A percentile compares a stretch with the other conserved stretches of the same genome.
These are phyloP conservation scores for Amphiprion percula DNA, from an alignment of 2,113 vertebrate genomes.

Conservation along the genomic window DNA sequence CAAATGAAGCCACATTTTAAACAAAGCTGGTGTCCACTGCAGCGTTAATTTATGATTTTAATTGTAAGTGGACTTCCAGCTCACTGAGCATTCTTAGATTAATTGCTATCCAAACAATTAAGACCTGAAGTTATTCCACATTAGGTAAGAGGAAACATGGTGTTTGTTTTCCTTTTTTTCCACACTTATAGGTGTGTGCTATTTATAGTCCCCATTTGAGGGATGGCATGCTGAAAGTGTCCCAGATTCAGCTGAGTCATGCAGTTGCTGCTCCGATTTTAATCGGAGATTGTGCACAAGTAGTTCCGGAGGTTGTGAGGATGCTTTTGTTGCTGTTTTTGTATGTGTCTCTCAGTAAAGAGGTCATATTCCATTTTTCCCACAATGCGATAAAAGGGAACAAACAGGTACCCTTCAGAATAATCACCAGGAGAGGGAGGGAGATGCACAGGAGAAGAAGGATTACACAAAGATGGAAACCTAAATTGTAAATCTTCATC, in stretches of 20 bases:
- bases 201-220: constrained; percentile 64
- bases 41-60: constrained; percentile 39
- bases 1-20: constrained; percentile 7
- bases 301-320: constrained; percentile 28
- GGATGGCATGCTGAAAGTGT: constrained; percentile 59
- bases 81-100: constrained; percentile 31
- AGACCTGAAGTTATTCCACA: constrained; percentile 49
- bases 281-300: constrained; percentile 57
- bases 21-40: constrained; percentile 12
- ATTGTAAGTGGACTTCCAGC: constrained; percentile 31
- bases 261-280: constrained; percentile 51
- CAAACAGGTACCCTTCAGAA: constrained; percentile 44
- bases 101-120: constrained; percentile 50
- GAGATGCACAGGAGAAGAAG: background rate
- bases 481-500: constrained; percentile 32
- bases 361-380: constrained; percentile 19
- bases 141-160: constrained; percentile 70
- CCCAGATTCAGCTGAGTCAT: constrained; percentile 80
- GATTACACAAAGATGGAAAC: constrained; percentile 28
- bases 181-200: constrained; percentile 64
- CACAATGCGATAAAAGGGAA: constrained; percentile 34
- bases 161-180: constrained; percentile 41
- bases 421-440: constrained; percentile 1
- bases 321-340: constrained; percentile 44
- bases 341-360: constrained; percentile 26